Base-by-base conservation (phyloP, 2,888 invertebrate species). In the Lepetodrilus schrolli region DNA sequence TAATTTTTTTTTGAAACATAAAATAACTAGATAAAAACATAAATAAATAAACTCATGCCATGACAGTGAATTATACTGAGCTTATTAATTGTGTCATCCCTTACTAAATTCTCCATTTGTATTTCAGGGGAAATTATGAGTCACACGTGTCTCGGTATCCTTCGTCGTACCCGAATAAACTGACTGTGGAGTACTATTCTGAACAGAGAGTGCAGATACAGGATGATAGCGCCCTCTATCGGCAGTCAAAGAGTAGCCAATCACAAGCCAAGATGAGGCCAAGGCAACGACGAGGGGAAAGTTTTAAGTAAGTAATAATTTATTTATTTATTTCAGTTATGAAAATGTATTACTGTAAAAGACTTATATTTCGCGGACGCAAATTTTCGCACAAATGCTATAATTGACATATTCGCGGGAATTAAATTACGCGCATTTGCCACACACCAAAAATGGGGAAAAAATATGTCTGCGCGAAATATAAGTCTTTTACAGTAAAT, bases 151-250 rank as follows among this genome's bases (percentile, higher is more conserved):
- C 36, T 4, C 23, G 13, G 10, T 38, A 50, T 4, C 58, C 74
- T 17, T 65, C 34, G 34, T 36, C 74, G 1, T 69, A 30, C 70
- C 65, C 50, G 20, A 36, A 48, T 26, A 34, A 37, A 4, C 66
- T 58, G 23, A 50, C 49, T 36, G 23, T 26, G 10, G 74, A 38
- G 36, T 50, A 50, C 50, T 36, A 38, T 50, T 36, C 50, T 23
- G 50, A 70, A 21, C 23, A 68, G 47, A 38, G 38, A n/a, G 13
- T 50, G 13, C 49, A 70, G 5, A 50, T 50, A 49, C 75, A 75
- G 50, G 78, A 78, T 78, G 78, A 78, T 48, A 78, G 78, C 47
- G 75, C 75, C 34, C 75, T 78, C 49, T 78, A 78, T 66, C 30
- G 72, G 4, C 70, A 75, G 72, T 78, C 78, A 37, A 78, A 75